A percentile compares a stretch with the other conserved stretches of the same genome.
phyloP scores from a whole-genome alignment of 2,797 vertebrate genomes.

The Microctenopoma steveboyesi region DNA sequence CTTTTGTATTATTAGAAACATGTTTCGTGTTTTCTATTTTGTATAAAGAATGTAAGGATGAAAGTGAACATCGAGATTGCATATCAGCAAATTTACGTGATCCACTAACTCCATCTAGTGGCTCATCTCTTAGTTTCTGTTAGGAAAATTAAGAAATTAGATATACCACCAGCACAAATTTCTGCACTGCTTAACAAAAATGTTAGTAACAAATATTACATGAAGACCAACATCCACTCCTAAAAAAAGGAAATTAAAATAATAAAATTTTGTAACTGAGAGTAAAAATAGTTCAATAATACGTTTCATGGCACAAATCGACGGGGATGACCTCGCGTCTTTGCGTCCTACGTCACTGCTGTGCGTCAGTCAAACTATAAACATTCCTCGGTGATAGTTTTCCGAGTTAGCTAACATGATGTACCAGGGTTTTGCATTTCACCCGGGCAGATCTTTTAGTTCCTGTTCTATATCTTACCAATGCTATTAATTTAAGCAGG shows the following conservation, averaged over 20 bases:
- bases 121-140: not conserved
- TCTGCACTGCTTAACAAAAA: too few relatives aligned
- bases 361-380: constrained; percentile 56
- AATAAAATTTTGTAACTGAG: too few relatives aligned
- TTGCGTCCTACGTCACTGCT: constrained; percentile 66
- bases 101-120: constrained; percentile 61
- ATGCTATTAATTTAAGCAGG: not conserved
- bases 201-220: too few relatives aligned
- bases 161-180: too few relatives aligned
- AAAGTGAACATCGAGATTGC: not conserved
- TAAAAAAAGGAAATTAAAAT: too few relatives aligned
- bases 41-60: too few relatives aligned
- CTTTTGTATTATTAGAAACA: not conserved
- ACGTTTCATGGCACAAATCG: too few relatives aligned
- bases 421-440: constrained; percentile 30
- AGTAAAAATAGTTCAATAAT: too few relatives aligned
- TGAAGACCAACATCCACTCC: too few relatives aligned
- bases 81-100: not conserved
- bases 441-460: not conserved
- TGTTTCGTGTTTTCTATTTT: not conserved
- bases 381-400: constrained; percentile 23
- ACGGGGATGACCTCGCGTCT: constrained; percentile 5
- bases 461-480: not conserved
- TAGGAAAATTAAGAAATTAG: not conserved
- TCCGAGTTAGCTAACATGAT: constrained; percentile 5